Conservation (phyloP, 2,888 invertebrate species). For the Ptychoptera albimana region DNA sequence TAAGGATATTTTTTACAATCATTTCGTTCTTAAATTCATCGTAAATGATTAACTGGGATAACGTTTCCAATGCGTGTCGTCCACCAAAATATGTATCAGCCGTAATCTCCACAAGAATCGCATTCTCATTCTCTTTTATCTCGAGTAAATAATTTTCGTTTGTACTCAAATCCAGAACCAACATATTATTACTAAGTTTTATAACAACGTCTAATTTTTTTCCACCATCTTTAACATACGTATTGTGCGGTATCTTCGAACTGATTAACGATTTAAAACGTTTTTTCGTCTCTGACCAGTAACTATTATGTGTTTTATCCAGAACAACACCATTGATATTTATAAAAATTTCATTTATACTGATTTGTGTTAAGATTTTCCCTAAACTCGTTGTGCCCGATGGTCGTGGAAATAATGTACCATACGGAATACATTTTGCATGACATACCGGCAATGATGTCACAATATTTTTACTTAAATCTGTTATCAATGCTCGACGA, state of each 20-base stretch:
- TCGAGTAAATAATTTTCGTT: not conserved
- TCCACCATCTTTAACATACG: slow-evolving; percentile 25
- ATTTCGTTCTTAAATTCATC: slow-evolving; percentile 28
- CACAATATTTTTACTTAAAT: no score
- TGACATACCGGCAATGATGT: no score
- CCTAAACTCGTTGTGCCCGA: no score
- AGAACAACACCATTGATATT: no score
- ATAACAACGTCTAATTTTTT: slow-evolving; percentile 28
- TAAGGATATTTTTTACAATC: no score
- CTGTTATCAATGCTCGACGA: no score
- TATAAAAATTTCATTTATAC: no score
- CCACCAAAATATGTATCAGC: slow-evolving; percentile 44
- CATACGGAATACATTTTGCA: no score
- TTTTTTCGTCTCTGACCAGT: slow-evolving; percentile 26
- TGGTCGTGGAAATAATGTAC: no score
- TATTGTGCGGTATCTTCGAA: slow-evolving; percentile 18
- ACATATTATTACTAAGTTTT: slow-evolving; percentile 16
- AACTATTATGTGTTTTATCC: slow-evolving; percentile 12
- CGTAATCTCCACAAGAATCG: slow-evolving; percentile 32
- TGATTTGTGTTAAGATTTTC: no score
- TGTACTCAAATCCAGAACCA: not conserved
- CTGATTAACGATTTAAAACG: slow-evolving; percentile 24
- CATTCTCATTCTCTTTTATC: slow-evolving; percentile 16
- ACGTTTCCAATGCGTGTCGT: slow-evolving; percentile 44
- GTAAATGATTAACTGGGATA: slow-evolving; percentile 26